Base-by-base conservation (phyloP, 2,888 invertebrate species). In the Leucophenga maculata region DNA sequence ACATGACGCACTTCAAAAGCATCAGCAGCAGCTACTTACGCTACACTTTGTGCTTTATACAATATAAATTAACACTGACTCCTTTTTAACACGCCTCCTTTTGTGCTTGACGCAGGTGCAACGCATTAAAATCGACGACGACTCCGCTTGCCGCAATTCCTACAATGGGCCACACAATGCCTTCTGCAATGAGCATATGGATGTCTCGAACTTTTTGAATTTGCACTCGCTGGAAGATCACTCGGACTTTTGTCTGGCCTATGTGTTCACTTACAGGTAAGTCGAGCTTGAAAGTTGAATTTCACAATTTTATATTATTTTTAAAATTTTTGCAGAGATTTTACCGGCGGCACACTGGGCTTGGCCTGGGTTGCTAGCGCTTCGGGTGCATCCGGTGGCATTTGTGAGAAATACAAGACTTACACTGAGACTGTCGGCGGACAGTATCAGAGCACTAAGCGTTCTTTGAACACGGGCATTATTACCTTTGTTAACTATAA, bases 401-500 rank as follows among this genome's bases (percentile, higher is more conserved):
- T 99, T 80, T 99, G 99, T 89, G 99, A 99, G 90, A 96, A 95
- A 88, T 97, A 96, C 90, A 98, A 99, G 90, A 94, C 96, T 0
- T 98, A 98, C 90, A 97, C 97, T 8, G 98, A 98, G 89, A 97
- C 97, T 0, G 94, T 97, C 69, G 96, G 95, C 55, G 97, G 97
- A 68, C 94, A 96, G 90, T 96, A 96, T 88, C 97, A 98, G 87
- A 95, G 95, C 78, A 97, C 96, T 9, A 96, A 96, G 88, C 92
- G 98, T 73, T 97, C 97, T 13, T 91, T 99, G 54, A 99, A 99
- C 90, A 99, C 99, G 0, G 99, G 99, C 71, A 98, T 99, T 86
- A 98, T 99, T 74, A 99, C 99, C 0, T 97, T 99, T 88, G 97
- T 99, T 74, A 99, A 99, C 90, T 99, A 99, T 90, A 98, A 98